Conservation (phyloP, 2,113 vertebrate genomes). For the Alethe diademata region DNA sequence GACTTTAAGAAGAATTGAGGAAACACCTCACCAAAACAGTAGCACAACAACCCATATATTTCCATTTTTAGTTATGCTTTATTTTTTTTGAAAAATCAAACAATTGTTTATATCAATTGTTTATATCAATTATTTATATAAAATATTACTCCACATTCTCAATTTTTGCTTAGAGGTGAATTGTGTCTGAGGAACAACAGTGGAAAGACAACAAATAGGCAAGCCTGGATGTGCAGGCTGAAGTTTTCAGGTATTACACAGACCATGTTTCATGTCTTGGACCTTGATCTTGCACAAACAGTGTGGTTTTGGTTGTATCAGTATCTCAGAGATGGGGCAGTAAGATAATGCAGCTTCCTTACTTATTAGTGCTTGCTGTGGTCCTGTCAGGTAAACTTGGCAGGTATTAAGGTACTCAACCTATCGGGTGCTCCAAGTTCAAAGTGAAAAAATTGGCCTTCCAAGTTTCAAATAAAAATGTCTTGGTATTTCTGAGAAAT, state of each 20-base stretch:
- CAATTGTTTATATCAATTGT: background rate
- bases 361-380: background rate
- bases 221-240: background rate
- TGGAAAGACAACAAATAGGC: background rate
- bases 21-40: background rate
- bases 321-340: background rate
- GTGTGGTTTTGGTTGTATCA: background rate
- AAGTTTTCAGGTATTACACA: background rate
- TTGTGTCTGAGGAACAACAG: background rate
- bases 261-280: rapidly evolving
- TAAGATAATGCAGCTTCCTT: background rate
- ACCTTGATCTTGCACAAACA: background rate
- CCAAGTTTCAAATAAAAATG: background rate
- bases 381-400: background rate
- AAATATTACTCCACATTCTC: slow-evolving; percentile 13
- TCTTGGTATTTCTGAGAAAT: background rate
- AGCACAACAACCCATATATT: background rate
- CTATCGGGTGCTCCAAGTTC: background rate
- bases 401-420: rapidly evolving
- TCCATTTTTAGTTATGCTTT: background rate
- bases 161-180: background rate
- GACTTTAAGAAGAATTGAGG: background rate
- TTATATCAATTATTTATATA: slow-evolving; percentile 11
- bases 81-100: background rate
- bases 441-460: background rate